A percentile compares a stretch with the other conserved stretches of the same genome.
Conservation (phyloP, 2,888 invertebrate species). For the Nomada hirtipes region DNA sequence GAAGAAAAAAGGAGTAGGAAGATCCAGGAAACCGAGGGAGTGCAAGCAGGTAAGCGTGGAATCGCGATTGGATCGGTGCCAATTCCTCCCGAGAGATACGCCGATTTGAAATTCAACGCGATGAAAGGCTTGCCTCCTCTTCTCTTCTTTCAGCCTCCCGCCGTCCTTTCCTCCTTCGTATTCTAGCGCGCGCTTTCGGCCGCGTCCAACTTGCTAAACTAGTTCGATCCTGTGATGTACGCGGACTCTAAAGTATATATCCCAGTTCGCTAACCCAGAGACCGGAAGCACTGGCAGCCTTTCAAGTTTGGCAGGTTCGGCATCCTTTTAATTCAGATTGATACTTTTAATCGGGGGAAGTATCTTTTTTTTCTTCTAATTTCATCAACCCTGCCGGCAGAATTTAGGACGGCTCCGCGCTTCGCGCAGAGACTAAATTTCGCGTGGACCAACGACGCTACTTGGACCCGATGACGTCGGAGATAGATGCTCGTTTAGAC, state of each 20-base stretch:
- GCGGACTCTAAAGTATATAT: constrained; percentile 65
- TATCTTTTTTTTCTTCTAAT: constrained; percentile 42
- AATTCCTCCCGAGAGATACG: constrained; percentile 69
- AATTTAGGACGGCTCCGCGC: not conserved
- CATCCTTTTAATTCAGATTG: constrained; percentile 71
- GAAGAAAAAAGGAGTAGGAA: constrained; percentile 42
- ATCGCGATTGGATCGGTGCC: constrained; percentile 79
- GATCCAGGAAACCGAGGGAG: constrained; percentile 56
- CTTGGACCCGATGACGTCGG: constrained; percentile 1
- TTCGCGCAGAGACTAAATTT: not conserved
- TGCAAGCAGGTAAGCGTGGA: constrained; percentile 71
- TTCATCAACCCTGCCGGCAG: constrained; percentile 43
- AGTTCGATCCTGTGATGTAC: constrained; percentile 71
- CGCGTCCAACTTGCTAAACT: constrained; percentile 69
- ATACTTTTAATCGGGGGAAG: constrained; percentile 57
- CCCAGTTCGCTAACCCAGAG: constrained; percentile 72
- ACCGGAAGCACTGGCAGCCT: constrained; percentile 72
- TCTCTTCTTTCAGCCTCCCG: constrained; percentile 22
- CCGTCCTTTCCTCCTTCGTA: constrained; percentile 8
- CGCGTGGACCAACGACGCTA: not conserved
- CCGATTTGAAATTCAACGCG: constrained; percentile 73
- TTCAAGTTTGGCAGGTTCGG: constrained; percentile 70
- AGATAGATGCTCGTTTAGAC: constrained; percentile 14
- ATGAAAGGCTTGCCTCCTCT: constrained; percentile 61
- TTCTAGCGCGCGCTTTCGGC: constrained; percentile 56